A percentile compares a stretch with the other conserved stretches of the same genome.
Evolutionary conservation across 2,113 vertebrate genomes (phyloP).

Genomic region (Dromiciops gliroides): DNA sequence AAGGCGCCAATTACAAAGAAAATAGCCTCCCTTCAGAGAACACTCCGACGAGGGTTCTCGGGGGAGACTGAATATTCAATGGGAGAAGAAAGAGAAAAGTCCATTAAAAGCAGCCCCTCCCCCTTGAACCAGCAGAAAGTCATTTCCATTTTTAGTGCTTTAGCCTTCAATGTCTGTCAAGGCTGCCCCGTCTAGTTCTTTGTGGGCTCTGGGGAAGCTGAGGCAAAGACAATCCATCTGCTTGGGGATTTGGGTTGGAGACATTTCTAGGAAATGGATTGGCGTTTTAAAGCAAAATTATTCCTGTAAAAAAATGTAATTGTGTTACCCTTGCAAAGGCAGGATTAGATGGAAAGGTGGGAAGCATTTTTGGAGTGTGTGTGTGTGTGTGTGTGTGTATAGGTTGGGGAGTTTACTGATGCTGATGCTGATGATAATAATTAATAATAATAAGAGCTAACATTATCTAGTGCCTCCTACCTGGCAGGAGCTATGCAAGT

Average conservation of each 20-base stretch:
- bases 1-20: neutral
- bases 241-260: neutral
- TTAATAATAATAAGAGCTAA: neutral
- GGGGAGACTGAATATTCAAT: neutral
- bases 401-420: neutral
- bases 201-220: neutral
- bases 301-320: neutral
- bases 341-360: neutral
- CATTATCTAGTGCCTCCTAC: neutral
- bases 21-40: neutral
- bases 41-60: neutral
- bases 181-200: neutral
- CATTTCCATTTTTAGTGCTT: rapidly evolving
- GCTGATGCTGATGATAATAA: no score
- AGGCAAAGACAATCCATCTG: rapidly evolving
- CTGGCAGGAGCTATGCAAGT: neutral
- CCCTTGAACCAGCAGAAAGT: neutral
- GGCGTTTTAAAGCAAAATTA: neutral
- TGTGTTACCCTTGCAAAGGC: neutral
- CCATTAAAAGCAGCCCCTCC: rapidly evolving
- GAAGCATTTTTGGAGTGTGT: neutral
- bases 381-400: neutral
- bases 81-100: neutral
- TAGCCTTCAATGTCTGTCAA: neutral
- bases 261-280: neutral